Conservation (phyloP, 2,113 vertebrate species). For the Elaphurus davidianus region DNA sequence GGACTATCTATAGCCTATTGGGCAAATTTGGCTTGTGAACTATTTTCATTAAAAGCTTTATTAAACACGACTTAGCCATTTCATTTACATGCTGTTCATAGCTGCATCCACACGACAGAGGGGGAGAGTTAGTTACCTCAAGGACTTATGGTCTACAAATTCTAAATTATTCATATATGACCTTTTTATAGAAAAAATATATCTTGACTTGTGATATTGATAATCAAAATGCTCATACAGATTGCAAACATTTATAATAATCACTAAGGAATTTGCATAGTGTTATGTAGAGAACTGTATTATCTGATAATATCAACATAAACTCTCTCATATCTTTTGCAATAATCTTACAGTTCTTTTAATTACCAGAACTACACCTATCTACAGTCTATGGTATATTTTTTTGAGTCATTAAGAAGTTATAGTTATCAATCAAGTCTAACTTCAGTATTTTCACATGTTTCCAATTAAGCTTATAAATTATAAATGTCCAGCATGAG, state of each 20-base stretch:
- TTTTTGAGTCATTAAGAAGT: background rate
- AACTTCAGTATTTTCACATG: background rate
- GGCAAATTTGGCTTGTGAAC: background rate
- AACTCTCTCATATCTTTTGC: background rate
- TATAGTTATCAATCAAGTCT: background rate
- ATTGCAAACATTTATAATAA: background rate
- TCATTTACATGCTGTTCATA: background rate
- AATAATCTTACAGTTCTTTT: background rate
- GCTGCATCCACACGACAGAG: background rate
- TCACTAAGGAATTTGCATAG: background rate
- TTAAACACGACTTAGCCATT: background rate
- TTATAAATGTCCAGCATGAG: background rate
- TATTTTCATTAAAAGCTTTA: background rate
- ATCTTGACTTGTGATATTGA: background rate
- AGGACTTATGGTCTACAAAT: background rate
- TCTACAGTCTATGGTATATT: background rate
- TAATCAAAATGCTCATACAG: background rate
- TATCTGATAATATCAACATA: background rate
- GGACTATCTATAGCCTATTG: no score
- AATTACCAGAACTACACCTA: background rate
- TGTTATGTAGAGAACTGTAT: background rate
- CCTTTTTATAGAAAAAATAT: background rate
- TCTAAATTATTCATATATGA: background rate
- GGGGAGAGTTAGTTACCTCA: background rate
- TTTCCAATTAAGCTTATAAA: background rate